Conservation (phyloP, 2,888 invertebrate genomes). For the Drosophila anomalipes region DNA sequence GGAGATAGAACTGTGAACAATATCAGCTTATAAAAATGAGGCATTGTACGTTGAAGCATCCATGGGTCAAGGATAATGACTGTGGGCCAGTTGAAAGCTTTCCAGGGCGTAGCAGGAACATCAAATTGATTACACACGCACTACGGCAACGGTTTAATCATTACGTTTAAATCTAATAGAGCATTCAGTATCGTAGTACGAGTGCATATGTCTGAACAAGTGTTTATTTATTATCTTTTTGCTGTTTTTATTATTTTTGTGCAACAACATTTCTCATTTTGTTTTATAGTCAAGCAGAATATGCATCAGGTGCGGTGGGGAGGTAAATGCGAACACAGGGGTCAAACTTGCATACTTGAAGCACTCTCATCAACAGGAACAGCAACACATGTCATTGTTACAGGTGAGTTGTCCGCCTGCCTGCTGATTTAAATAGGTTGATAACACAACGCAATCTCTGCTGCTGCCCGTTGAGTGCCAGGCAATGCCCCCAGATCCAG, state of each 20-base stretch:
- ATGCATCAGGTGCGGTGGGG: not conserved
- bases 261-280: conserved; percentile 80
- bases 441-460: conserved; percentile 66
- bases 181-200: conserved; percentile 34
- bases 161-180: conserved; percentile 76
- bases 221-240: conserved; percentile 29
- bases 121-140: conserved; percentile 57
- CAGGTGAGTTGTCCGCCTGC: conserved; percentile 63
- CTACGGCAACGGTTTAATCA: conserved; percentile 65
- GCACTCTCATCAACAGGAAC: conserved; percentile 37
- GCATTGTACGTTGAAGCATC: conserved; percentile 45
- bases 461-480: conserved; percentile 53
- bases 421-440: conserved; percentile 70
- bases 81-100: conserved; percentile 51
- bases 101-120: conserved; percentile 37
- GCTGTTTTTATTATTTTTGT: conserved; percentile 34
- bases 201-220: conserved; percentile 27
- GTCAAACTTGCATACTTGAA: conserved; percentile 56
- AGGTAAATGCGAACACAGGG: conserved; percentile 39
- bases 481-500: conserved; percentile 35
- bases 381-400: conserved; percentile 78
- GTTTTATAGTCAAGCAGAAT: conserved; percentile 66
- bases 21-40: conserved; percentile 57
- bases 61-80: conserved; percentile 74
- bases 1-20: conserved; percentile 37